Percentiles rank a stretch among this genome's conserved stretches.
phyloP scores from a whole-genome alignment of 2,797 vertebrate species.

The Sebastes oblongus region DNA sequence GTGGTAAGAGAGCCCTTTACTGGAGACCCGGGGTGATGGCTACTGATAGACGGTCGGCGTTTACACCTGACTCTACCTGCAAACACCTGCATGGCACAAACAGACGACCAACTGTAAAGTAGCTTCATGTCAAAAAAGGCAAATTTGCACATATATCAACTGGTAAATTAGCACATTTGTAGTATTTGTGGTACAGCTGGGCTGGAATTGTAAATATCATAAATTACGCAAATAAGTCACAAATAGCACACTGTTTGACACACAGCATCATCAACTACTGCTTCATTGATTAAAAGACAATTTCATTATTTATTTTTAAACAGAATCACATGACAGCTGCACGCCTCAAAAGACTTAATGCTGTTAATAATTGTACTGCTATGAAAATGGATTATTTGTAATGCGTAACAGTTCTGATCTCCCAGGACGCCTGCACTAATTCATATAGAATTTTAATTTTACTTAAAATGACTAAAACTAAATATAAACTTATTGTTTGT shows the following conservation, averaged over 20 bases:
- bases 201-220: not conserved
- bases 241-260: not conserved
- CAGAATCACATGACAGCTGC: not conserved
- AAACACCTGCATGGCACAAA: constrained; percentile 7
- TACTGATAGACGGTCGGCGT: not conserved
- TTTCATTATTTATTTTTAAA: not conserved
- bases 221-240: not conserved
- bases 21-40: constrained; percentile 17
- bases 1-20: constrained; percentile 34
- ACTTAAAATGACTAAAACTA: not conserved
- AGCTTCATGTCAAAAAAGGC: not conserved
- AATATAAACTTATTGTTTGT: not conserved
- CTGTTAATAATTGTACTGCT: not conserved
- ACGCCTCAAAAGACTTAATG: not conserved
- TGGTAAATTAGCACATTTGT: not conserved
- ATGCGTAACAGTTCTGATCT: not conserved
- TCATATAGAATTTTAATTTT: not conserved
- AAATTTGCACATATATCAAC: not conserved
- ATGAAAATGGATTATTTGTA: not conserved
- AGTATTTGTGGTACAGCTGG: not conserved
- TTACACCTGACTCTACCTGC: constrained; percentile 36
- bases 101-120: not conserved
- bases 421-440: not conserved
- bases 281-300: not conserved
- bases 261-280: not conserved